phyloP scores from a whole-genome alignment of 1,140 invertebrate species.

The Drosophila fuyamai region DNA sequence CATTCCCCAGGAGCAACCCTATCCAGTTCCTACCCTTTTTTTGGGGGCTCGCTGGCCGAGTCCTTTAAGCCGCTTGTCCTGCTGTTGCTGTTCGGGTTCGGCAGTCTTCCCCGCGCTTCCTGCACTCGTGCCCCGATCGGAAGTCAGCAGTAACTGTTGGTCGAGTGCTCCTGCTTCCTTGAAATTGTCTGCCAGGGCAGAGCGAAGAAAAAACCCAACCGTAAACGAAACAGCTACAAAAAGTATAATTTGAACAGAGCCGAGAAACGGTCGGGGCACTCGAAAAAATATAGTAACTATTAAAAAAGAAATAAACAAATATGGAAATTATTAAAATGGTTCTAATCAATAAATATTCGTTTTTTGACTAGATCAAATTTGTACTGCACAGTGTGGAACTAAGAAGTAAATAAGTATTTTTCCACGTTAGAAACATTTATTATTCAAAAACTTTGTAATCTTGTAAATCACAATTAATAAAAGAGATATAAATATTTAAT shows the following conservation, averaged over 20 bases:
- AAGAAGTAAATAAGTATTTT: too few relatives aligned
- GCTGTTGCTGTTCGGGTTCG: constrained; percentile 50
- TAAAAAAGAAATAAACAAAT: background rate
- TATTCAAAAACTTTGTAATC: too few relatives aligned
- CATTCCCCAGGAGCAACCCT: constrained; percentile 55
- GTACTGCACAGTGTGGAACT: too few relatives aligned
- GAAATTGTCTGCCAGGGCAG: constrained; percentile 40
- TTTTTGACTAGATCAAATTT: too few relatives aligned
- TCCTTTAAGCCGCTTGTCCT: constrained; percentile 79
- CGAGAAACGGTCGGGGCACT: constrained; percentile 10
- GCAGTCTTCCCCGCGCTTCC: constrained; percentile 34
- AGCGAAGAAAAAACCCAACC: constrained; percentile 51
- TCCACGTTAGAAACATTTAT: too few relatives aligned
- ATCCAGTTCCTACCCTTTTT: constrained; percentile 40
- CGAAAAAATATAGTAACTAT: constrained; percentile 1
- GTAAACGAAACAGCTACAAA: constrained; percentile 69
- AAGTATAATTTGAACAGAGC: constrained; percentile 31
- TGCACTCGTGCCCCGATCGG: constrained; percentile 75
- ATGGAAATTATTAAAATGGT: background rate
- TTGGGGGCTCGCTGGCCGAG: constrained; percentile 37
- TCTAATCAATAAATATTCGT: too few relatives aligned
- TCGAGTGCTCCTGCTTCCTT: constrained; percentile 66
- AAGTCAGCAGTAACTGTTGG: constrained; percentile 78
- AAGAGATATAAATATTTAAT: too few relatives aligned
- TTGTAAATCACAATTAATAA: too few relatives aligned